Evolutionary conservation across 2,797 vertebrate species (phyloP).

Genomic region (Hozukius guyotensis): DNA sequence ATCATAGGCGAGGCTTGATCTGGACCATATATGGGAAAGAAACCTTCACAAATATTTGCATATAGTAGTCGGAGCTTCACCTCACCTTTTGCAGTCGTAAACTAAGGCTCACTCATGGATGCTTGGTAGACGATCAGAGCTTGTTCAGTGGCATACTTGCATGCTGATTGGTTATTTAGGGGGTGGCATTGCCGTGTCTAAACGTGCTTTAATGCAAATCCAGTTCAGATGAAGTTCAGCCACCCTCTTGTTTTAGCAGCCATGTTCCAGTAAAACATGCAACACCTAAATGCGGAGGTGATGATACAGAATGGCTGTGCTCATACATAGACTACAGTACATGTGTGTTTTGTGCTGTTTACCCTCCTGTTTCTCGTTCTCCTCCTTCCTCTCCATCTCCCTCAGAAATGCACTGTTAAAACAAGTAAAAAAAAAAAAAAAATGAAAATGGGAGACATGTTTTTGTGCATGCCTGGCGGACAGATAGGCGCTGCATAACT

Average conservation of each 20-base stretch:
- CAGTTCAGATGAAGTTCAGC: conserved; percentile 29
- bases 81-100: neutral
- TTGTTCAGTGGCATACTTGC: neutral
- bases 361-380: conserved; percentile 16
- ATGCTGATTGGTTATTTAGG: conserved; percentile 19
- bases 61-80: neutral
- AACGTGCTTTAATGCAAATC: conserved; percentile 35
- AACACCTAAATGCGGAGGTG: neutral
- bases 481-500: conserved; percentile 82
- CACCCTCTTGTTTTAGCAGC: conserved; percentile 3
- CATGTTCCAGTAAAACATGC: conserved; percentile 7
- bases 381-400: conserved; percentile 30
- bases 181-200: neutral
- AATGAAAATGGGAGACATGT: conserved; percentile 68
- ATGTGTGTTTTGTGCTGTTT: conserved; percentile 33
- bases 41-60: conserved; percentile 35
- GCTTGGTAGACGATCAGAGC: neutral
- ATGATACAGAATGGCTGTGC: conserved; percentile 8
- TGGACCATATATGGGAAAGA: neutral
- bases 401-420: conserved; percentile 74
- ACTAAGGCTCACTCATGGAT: conserved; percentile 1
- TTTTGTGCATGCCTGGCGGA: conserved; percentile 83
- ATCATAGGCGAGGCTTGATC: conserved; percentile 31
- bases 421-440: conserved; percentile 65
- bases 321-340: neutral